Conservation (phyloP, 2,113 vertebrate species). For the Eclectus roratus region DNA sequence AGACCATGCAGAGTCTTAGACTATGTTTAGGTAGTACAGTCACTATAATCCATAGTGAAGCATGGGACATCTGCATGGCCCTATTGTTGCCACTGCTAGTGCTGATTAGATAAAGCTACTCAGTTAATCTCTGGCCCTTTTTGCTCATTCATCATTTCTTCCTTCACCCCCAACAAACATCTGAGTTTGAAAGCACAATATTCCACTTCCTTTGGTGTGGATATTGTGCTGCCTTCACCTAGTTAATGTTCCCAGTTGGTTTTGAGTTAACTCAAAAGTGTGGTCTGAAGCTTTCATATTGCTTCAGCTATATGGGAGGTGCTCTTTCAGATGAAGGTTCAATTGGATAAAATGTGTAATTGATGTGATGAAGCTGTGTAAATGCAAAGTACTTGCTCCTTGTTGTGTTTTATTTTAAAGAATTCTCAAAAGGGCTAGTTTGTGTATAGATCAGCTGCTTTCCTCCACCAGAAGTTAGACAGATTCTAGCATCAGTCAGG, state of each 20-base stretch:
- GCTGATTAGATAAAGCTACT: neutral
- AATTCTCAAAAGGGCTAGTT: neutral
- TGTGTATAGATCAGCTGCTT: neutral
- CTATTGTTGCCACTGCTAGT: neutral
- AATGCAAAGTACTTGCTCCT: neutral
- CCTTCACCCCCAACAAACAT: neutral
- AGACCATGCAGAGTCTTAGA: neutral
- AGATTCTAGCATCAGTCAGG: neutral
- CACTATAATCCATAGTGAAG: accelerated
- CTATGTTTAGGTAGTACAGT: neutral
- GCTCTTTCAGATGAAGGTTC: neutral
- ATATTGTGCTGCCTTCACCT: neutral
- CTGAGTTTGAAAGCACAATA: neutral
- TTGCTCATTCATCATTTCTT: neutral
- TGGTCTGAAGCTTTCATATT: neutral
- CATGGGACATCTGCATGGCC: neutral
- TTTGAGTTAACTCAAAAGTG: neutral
- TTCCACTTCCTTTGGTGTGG: neutral
- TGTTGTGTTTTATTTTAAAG: neutral
- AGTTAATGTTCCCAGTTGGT: neutral
- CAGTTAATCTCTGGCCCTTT: neutral
- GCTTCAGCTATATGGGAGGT: neutral
- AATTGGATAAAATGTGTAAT: neutral
- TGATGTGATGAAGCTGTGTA: neutral
- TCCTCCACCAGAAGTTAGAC: neutral